These are phyloP conservation scores for Sebastolobus alascanus DNA, from an alignment of 2,797 vertebrate species.

Conservation along the genomic window DNA sequence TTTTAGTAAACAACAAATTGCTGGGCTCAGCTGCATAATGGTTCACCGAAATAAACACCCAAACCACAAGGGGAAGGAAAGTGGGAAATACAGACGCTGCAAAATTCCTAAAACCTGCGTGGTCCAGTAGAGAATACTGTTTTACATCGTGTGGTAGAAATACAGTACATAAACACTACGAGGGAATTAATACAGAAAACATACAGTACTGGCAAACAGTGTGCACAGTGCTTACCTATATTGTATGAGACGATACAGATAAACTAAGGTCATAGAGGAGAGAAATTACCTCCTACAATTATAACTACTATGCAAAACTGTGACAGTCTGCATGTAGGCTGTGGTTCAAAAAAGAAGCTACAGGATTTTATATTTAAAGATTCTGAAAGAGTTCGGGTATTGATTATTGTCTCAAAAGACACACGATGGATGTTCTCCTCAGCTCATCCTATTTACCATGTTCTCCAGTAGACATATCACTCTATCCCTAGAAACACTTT, in stretches of 20 bases:
- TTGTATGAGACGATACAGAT: neutral
- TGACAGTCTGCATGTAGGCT: neutral
- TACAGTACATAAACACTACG: neutral
- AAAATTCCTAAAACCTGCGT: constrained; percentile 27
- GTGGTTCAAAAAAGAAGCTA: neutral
- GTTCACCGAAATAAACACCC: constrained; percentile 30
- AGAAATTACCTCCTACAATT: neutral
- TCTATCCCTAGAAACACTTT: neutral
- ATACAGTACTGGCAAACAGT: neutral
- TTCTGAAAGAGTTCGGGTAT: neutral
- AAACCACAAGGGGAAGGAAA: constrained; percentile 4
- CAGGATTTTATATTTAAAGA: neutral
- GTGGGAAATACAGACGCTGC: constrained; percentile 31
- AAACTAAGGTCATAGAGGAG: neutral
- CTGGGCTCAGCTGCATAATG: constrained; percentile 7
- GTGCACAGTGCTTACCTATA: neutral
- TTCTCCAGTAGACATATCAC: neutral
- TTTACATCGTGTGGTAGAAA: neutral
- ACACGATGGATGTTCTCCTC: neutral
- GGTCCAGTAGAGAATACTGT: neutral
- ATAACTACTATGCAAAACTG: neutral
- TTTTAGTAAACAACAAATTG: constrained; percentile 48
- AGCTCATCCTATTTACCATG: neutral
- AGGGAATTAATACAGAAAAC: neutral
- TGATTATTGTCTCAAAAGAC: neutral